Evolutionary conservation across 2,797 vertebrate genomes (phyloP).

Genomic region (Leuciscus waleckii): DNA sequence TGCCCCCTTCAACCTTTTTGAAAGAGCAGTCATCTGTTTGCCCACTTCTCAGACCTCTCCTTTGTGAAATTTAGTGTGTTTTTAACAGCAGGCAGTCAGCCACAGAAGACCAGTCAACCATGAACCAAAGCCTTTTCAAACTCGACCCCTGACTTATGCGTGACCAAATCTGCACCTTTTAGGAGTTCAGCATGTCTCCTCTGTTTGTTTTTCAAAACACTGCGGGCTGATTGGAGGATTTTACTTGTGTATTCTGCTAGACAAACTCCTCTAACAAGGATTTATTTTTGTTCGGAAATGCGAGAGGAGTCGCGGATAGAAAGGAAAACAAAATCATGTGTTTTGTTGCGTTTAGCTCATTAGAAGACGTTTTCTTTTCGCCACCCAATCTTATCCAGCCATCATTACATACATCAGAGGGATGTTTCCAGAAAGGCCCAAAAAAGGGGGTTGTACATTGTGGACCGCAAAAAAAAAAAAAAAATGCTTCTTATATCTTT

Average conservation of each 20-base stretch:
- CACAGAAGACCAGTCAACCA: constrained; percentile 41
- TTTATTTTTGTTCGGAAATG: constrained; percentile 40
- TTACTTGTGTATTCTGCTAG: constrained; percentile 32
- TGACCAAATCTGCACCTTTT: constrained; percentile 45
- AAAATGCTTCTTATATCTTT: background rate
- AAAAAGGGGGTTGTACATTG: background rate
- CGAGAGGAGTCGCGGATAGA: constrained; percentile 15
- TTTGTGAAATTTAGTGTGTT: constrained; percentile 41
- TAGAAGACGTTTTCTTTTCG: constrained; percentile 1
- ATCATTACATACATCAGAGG: constrained; percentile 11
- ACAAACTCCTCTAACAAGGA: constrained; percentile 37
- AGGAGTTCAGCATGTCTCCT: constrained; percentile 19
- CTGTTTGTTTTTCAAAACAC: constrained; percentile 39
- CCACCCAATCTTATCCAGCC: constrained; percentile 21
- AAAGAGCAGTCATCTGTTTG: constrained; percentile 57
- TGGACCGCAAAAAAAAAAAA: background rate
- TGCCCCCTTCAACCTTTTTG: constrained; percentile 49
- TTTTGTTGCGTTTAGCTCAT: constrained; percentile 21
- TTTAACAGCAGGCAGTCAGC: constrained; percentile 46
- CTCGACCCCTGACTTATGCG: constrained; percentile 39
- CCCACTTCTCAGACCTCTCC: constrained; percentile 57
- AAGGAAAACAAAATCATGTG: constrained; percentile 11
- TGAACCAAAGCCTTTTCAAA: constrained; percentile 30
- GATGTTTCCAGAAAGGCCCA: constrained; percentile 4
- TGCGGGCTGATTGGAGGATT: constrained; percentile 6